These are phyloP conservation scores for Cerceris rybyensis DNA, from an alignment of 2,888 invertebrate species.

Conservation along the genomic window DNA sequence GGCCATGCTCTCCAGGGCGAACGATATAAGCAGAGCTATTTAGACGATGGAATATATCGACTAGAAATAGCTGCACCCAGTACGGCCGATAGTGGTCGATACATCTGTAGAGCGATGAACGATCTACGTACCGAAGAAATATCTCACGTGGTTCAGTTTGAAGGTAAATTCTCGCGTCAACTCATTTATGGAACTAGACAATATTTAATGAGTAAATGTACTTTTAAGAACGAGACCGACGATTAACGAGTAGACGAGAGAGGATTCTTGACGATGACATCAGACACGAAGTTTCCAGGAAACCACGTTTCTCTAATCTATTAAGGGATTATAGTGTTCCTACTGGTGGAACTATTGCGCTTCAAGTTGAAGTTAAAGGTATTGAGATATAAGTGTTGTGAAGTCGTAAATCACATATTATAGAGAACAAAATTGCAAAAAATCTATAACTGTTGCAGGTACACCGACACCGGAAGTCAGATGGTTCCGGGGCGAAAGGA, in stretches of 20 bases:
- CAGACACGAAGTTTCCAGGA: conserved; percentile 60
- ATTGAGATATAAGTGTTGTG: conserved; percentile 41
- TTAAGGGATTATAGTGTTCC: conserved; percentile 89
- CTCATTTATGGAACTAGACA: no score
- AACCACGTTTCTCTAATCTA: conserved; percentile 87
- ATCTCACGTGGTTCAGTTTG: conserved; percentile 87
- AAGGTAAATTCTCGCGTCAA: conserved; percentile 81
- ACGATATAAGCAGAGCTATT: conserved; percentile 86
- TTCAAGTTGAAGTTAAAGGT: conserved; percentile 91
- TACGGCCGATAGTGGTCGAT: conserved; percentile 88
- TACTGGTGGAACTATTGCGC: conserved; percentile 90
- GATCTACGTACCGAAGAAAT: conserved; percentile 87
- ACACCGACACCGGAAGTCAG: conserved; percentile 86
- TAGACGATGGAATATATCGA: conserved; percentile 89
- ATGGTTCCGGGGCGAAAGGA: conserved; percentile 87
- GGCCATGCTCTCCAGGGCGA: conserved; percentile 84
- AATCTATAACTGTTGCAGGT: conserved; percentile 70
- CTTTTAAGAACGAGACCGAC: conserved; percentile 46
- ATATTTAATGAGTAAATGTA: not conserved
- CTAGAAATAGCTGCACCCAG: conserved; percentile 87
- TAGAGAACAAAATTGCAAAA: not conserved
- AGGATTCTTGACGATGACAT: conserved; percentile 40
- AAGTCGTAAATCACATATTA: not conserved
- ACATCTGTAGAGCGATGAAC: conserved; percentile 90
- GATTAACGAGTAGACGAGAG: conserved; percentile 51